Evolutionary conservation across 2,113 vertebrate genomes (phyloP).

Genomic region (Vireo altiloquus): DNA sequence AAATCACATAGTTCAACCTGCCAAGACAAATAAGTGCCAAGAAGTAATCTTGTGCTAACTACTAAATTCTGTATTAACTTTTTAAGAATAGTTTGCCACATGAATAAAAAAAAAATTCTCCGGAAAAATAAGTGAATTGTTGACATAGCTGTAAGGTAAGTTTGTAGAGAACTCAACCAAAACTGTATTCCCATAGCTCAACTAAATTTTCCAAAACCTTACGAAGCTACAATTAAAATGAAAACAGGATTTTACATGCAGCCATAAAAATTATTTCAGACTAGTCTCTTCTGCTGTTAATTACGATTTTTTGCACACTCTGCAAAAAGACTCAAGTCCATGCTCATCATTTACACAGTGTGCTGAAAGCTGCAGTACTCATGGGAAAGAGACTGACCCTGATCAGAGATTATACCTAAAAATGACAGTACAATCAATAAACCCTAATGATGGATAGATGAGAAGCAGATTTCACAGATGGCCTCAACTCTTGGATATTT

Average conservation of each 20-base stretch:
- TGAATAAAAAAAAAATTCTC: neutral
- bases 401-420: conserved; percentile 14
- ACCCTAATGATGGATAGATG: neutral
- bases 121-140: neutral
- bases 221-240: neutral
- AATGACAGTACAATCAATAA: conserved; percentile 52
- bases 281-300: neutral
- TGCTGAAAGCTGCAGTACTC: neutral
- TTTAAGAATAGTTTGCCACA: neutral
- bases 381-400: neutral
- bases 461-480: conserved; percentile 34
- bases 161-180: neutral
- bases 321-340: neutral
- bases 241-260: neutral
- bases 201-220: neutral
- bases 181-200: neutral
- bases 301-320: neutral
- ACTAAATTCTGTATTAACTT: neutral
- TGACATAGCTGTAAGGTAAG: neutral
- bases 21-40: neutral
- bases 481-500: neutral
- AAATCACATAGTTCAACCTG: neutral
- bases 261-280: neutral
- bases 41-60: neutral
- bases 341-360: neutral